Base-by-base conservation (phyloP, 1,140 invertebrate genomes). In the Charaxes varanes region DNA sequence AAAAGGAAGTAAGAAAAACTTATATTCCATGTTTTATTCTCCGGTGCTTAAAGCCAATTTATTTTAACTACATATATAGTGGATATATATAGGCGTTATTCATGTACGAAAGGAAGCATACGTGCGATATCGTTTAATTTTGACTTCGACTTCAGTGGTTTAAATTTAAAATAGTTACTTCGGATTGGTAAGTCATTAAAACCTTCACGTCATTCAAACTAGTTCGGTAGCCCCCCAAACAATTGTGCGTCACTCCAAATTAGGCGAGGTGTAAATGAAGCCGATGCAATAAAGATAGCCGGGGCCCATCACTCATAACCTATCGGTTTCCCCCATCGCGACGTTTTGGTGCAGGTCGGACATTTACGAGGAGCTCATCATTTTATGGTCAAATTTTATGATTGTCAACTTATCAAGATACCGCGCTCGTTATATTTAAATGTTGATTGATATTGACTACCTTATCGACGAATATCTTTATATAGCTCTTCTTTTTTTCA, bases 261-360 rank as follows among this genome's bases (percentile, higher is more conserved):
- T 44, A 44, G 31, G 7, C 11, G 28, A 46, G 43, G 43, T 46
- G 43, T 46, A 34, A 33, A 41, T 41, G 19, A 15, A 40, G 43
- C 31, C 19, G 50, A 48, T 44, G 31, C 45, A 37, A 46, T 52
- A 41, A 42, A 48, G 51, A 53, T 53, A 53, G 11, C 30, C 31
- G 17, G 17, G 27, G 11, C 8, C 11, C 41, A 53, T 58, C 54
- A 41, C 27, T 53, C 45, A 46, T 47, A 36, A 12, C 24, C 12
- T 50, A 56, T 56, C 53, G 18, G 31, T 43, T 46, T 28, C 21
- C 40, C 27, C 33, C 17, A 52, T 56, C 53, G 35, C 34, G 40
- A 19, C n/a, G 41, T 43, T 52, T 55, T 47, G 46, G 40, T 46
- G 27, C 37, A 22, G 43, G 38, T 26, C 11, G n/a, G 22, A 6